Base-by-base conservation (phyloP, 2,888 invertebrate genomes). In the Pachydiplax longipennis region DNA sequence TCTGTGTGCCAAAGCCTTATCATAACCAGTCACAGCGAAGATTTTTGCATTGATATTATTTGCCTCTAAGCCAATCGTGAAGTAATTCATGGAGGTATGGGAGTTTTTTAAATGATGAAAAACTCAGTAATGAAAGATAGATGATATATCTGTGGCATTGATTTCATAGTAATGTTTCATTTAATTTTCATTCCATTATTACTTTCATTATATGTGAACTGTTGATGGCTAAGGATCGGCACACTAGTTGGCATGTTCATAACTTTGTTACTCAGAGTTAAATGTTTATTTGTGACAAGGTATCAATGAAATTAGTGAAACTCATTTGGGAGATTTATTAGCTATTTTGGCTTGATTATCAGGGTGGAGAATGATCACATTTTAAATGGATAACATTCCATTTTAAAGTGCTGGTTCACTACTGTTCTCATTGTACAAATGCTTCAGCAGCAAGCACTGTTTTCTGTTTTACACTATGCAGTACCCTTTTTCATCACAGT, bases 251-350 rank as follows among this genome's bases (percentile, higher is more conserved):
- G 61, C 87, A 61, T 61, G 61, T 87, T 87, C 53, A 61, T 58
- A 53, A 65, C 37, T 58, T 87, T 87, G 87, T 87, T 87, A 61
- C 58, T 87, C 37, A 61, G 61, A 87, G 87, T 87, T 87, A 87
- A 87, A 37, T 61, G 58, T 87, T 61, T 37, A 37, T 37, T 87
- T 87, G 37, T n/a, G n/a, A 65, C 48, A 87, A 65, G 87, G 87
- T 65, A 61, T 61, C 58, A 87, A 37, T 61, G 87, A 61, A 58
- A 40, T 87, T n/a, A 87, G 87, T 65, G 25, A 73, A 73, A 73
- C 31, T 73, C 31, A 73, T 73, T 25, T 73, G 13, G 25, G 22
- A 73, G 0, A 73, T 25, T 31, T 73, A 12, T 53, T 3, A 53
- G 53, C 53, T 31, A 13, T n/a, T 73, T 31, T 25, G 73, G 73